Conservation (phyloP, 2,888 invertebrate genomes). For the Agrotis clavis region DNA sequence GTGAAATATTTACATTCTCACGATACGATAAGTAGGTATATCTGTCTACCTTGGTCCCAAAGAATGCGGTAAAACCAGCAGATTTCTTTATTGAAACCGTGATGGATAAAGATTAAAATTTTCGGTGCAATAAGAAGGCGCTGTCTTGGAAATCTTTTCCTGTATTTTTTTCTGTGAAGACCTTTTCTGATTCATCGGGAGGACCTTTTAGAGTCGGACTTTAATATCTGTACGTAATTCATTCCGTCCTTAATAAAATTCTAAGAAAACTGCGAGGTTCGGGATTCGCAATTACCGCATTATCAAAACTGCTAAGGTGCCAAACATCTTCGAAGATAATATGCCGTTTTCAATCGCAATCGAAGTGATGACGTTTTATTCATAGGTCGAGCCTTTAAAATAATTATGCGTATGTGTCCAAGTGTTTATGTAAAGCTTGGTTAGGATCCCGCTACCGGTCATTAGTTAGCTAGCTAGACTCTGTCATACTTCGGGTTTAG, state of each 20-base stretch:
- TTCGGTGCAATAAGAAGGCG: background rate
- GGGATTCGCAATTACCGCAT: background rate
- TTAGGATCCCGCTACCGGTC: constrained; percentile 60
- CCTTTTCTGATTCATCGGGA: constrained; percentile 19
- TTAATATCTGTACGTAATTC: background rate
- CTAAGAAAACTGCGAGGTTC: background rate
- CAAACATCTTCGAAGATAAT: background rate
- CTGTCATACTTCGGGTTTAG: constrained; percentile 57
- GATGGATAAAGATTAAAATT: background rate
- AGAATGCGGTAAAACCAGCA: background rate
- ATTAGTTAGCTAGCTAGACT: constrained; percentile 58
- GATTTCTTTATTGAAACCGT: background rate
- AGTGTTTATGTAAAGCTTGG: constrained; percentile 61
- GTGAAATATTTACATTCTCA: background rate
- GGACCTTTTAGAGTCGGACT: background rate
- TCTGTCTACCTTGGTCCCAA: constrained; percentile 9
- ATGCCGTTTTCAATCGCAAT: constrained; percentile 16
- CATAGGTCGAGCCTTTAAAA: constrained; percentile 37
- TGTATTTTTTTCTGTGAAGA: constrained; percentile 6
- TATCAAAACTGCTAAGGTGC: background rate
- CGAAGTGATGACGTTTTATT: constrained; percentile 21
- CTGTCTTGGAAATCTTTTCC: background rate
- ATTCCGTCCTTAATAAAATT: background rate
- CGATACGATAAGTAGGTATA: constrained; percentile 11
- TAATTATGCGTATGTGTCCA: constrained; percentile 56